Base-by-base conservation (phyloP, 2,888 invertebrate species). In the Drosophila subsilvestris region DNA sequence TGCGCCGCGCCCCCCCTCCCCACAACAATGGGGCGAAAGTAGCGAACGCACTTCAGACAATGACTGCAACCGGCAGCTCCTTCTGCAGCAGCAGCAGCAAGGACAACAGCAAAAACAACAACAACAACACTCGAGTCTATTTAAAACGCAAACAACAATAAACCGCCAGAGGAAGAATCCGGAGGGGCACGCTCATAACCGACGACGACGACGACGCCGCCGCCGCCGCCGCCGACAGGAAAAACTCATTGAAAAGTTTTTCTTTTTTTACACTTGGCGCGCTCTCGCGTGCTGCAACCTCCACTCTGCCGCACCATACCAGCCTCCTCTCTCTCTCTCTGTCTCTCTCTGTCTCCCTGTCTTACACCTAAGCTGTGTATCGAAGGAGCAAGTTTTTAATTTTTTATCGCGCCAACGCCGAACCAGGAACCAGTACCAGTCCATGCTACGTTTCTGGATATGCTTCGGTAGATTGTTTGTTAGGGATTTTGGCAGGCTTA, bases 171-270 rank as follows among this genome's bases (percentile, higher is more conserved):
- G 71, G 53, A 53, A 9, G 8, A 20, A 14, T 48, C 22, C 10
- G 49, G 45, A 4, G 62, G 69, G 58, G 53, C 62, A 59, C 74
- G 83, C 89, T 87, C 86, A 86, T 89, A 89, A 87, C 89, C 75
- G 79, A 82, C 77, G 63, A 43, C 72, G 63, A 29, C 68, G 47
- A 22, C 58, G 69, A 49, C 63, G 82, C 48, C 62, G 82, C 50
- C 61, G 79, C 59, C 45, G 73, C 47, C 50, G 57, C 25, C 50
- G 63, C 56, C 76, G 62, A 79, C 89, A 86, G 89, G 90, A 89
- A 89, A 90, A 89, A 86, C 90, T 89, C 89, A 89, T 90, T 90
- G 89, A 90, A 90, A 89, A 90, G 53, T 89, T 89, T 83, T 90
- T 77, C 86, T 75, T 84, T 66, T 66, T 90, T 88, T 86, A 84